Base-by-base conservation (phyloP, 2,888 invertebrate species). In the Eueremaeus valkanovi region DNA sequence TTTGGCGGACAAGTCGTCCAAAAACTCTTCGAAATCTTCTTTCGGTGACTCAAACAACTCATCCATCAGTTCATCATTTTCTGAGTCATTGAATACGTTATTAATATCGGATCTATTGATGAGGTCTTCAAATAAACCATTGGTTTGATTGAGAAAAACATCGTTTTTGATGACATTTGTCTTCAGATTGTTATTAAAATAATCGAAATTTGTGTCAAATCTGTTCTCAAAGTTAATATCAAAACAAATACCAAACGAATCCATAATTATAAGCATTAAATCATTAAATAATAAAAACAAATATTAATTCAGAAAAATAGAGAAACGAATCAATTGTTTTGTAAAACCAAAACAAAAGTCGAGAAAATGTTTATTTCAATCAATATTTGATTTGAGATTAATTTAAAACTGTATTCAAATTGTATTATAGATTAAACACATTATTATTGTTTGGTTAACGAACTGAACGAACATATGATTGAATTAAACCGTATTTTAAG, bases 91-190 rank as follows among this genome's bases (percentile, higher is more conserved):
- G 9, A 24, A 55, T 27, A 27, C 3, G 3, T 55, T 55, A 27
- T 27, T n/a, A 16, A 29, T 18, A 33, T n/a, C 3, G 16, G 31
- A 31, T 21, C n/a, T 21, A 27, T 55, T 3, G 3, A n/a, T 11
- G 2, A 58, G 33, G 61, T 63, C 13, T 31, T 63, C n/a, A 33
- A 18, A 63, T 6, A 40, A 40, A 40, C 5, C 21, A 40, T 68
- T 68, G 68, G 3, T 40, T 68, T 68, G 40, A 42, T 68, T 68
- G 24, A 68, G 68, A 68, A 68, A 68, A 1, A 68, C 68, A 68
- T 68, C 68, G 68, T 40, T 31, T 63, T 33, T 63, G 31, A 63
- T 63, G 61, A 63, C 33, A 33, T 31, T 33, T 16, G 31, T 21
- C 5, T 11, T 18, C 68, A 24, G 3, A 21, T 31, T 9, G 0